Evolutionary conservation across 2,113 vertebrate species (phyloP), one percentile per base, ranked within the genome.

Genomic region (Falcunculus frontatus): DNA sequence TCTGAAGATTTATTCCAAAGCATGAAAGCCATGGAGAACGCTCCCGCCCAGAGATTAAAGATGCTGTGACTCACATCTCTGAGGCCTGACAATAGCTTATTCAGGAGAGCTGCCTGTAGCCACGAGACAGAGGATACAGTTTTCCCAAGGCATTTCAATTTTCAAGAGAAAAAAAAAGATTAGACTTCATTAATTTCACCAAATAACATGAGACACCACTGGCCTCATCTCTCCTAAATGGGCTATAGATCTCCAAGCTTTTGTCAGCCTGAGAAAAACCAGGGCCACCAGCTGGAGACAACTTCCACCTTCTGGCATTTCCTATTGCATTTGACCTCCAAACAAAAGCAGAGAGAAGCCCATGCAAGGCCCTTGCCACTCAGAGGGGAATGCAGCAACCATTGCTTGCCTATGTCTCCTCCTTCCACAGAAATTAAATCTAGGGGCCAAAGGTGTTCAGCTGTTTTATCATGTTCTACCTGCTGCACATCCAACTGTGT

Each of bases 1-100:
- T 96, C 95, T 95, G 80, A 96, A 94, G 96, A 94, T 95, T 96
- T 95, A 96, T 87, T 92, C 80, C 80, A 82, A 92, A 94, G 93
- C 86, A 90, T 96, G 95, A 96, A 96, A 97, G 83, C 90, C 80
- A 87, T 25, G 42, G 92, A 95, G 96, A 96, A 79, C 0, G 29
- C 90, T 92, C 92, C 90, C 21, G 21, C 95, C 93, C 90, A 84
- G 93, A 96, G 95, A 97, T 96, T 94, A 96, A 94, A 96, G 93
- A 94, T 93, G 90, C 90, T 97, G 88, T 94, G 95, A 95, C 85
- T 95, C 96, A 97, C 92, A 49, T 94, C 73, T 96, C 93, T 59
- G 73, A 84, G 95, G 96, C 90, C 92, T 94, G 90, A 96, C 96
- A 96, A 93, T 87, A 78, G 95, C 93, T 81, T 92, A 95, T 97